Evolutionary conservation across 1,140 invertebrate species (phyloP).

Genomic region (Drosophila lini): DNA sequence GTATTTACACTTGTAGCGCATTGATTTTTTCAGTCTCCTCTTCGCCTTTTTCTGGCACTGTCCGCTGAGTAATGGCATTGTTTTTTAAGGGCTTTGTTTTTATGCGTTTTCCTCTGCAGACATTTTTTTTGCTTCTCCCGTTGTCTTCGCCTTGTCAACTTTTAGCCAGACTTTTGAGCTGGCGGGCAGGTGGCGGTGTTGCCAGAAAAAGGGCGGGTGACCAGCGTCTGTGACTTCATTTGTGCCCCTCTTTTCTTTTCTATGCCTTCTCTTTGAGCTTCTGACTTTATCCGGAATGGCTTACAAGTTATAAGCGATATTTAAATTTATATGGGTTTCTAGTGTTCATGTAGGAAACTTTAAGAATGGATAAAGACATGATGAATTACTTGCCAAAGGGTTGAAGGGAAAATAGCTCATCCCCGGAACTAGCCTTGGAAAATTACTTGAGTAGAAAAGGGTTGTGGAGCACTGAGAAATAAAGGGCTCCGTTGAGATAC

Average conservation of each 20-base stretch:
- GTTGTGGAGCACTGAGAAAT: slow-evolving; percentile 13
- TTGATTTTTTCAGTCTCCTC: slow-evolving; percentile 65
- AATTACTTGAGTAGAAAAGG: neutral
- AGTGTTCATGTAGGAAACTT: neutral
- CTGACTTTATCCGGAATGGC: neutral
- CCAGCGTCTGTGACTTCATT: neutral
- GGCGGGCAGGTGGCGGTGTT: slow-evolving; percentile 42
- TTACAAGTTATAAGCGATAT: slow-evolving; percentile 1
- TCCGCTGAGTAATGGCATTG: slow-evolving; percentile 30
- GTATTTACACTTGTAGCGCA: slow-evolving; percentile 77
- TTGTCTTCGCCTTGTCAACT: slow-evolving; percentile 68
- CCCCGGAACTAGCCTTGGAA: neutral
- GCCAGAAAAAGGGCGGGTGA: neutral
- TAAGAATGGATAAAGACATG: neutral
- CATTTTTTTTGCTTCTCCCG: slow-evolving; percentile 24
- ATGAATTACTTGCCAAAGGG: neutral
- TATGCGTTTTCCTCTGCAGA: slow-evolving; percentile 28
- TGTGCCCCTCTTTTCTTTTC: neutral
- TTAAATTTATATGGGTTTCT: slow-evolving; percentile 12
- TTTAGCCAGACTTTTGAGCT: slow-evolving; percentile 63
- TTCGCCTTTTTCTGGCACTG: slow-evolving; percentile 29
- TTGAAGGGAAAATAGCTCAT: neutral
- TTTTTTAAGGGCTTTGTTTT: slow-evolving; percentile 53
- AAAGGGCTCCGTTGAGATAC: slow-evolving; percentile 21
- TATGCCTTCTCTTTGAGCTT: neutral